Conservation (phyloP, 2,888 invertebrate genomes). For the Pristionchus mayeri region DNA sequence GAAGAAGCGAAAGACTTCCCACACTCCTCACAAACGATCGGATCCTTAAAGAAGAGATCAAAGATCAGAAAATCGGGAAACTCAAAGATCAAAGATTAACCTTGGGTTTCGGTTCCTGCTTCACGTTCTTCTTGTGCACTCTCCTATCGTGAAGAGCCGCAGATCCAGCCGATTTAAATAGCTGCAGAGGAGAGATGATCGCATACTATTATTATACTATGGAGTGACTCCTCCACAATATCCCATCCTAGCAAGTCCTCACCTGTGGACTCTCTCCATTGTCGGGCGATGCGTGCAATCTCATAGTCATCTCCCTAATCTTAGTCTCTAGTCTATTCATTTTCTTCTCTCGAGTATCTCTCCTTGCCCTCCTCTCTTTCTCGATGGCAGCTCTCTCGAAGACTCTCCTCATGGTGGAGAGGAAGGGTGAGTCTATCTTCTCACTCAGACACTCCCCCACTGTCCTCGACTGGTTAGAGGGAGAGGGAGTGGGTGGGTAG, state of each 20-base stretch:
- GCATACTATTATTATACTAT: neutral
- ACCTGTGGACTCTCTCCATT: neutral
- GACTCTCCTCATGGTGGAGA: constrained; percentile 23
- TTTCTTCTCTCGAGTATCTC: constrained; percentile 30
- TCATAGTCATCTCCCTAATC: constrained; percentile 38
- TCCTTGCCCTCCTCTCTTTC: constrained; percentile 36
- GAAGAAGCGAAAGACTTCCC: constrained; percentile 41
- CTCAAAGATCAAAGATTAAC: neutral
- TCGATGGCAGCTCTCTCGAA: constrained; percentile 41
- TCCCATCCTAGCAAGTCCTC: neutral
- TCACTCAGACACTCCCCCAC: constrained; percentile 22
- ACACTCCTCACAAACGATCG: constrained; percentile 43
- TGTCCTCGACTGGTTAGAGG: neutral
- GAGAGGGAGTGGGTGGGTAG: neutral
- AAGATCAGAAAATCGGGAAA: neutral
- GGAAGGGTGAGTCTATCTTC: constrained; percentile 15
- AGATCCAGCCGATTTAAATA: constrained; percentile 32
- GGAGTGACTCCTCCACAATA: too few species aligned
- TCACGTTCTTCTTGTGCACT: constrained; percentile 25
- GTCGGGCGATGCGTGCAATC: neutral
- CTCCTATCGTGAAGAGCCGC: constrained; percentile 41
- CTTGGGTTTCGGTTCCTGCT: constrained; percentile 27
- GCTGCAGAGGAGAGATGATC: neutral
- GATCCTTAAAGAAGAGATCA: constrained; percentile 43
- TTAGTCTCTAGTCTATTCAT: constrained; percentile 32